These are phyloP conservation scores for Podarcis muralis DNA, from an alignment of 2,113 vertebrate genomes.

Conservation along the genomic window DNA sequence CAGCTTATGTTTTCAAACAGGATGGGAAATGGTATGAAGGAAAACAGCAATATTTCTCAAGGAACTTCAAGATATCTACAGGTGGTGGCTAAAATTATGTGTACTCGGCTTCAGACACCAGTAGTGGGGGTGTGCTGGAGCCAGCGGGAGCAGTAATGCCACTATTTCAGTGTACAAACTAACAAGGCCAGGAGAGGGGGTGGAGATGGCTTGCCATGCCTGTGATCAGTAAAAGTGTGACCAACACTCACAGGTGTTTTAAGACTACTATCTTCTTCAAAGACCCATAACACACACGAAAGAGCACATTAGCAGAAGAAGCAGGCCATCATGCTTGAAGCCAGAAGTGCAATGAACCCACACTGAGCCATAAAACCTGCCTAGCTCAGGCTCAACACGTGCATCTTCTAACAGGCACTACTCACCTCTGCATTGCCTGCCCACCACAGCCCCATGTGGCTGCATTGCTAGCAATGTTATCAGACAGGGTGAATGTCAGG, in stretches of 20 bases:
- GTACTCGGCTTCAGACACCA: too few relatives aligned
- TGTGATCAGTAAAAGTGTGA: not conserved
- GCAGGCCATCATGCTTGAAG: not conserved
- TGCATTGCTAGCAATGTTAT: not conserved
- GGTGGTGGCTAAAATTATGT: too few relatives aligned
- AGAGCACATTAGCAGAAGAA: not conserved
- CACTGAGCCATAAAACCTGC: not conserved
- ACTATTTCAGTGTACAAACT: not conserved
- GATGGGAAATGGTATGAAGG: too few relatives aligned
- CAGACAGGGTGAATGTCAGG: not conserved
- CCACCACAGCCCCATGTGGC: not conserved
- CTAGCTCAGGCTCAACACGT: not conserved
- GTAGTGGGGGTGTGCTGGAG: too few relatives aligned
- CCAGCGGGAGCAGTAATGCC: too few relatives aligned
- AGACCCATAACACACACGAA: too few relatives aligned
- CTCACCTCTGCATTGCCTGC: not conserved
- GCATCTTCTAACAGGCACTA: not conserved
- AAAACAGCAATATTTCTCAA: too few relatives aligned
- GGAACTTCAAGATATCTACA: too few relatives aligned
- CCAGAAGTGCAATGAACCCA: not conserved
- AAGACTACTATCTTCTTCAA: not conserved
- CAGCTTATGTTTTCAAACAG: too few relatives aligned
- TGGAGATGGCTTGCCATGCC: not conserved
- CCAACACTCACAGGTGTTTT: not conserved
- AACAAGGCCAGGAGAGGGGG: not conserved